Base-by-base conservation (phyloP, 2,113 vertebrate genomes). In the Melanostigma gelatinosum region DNA sequence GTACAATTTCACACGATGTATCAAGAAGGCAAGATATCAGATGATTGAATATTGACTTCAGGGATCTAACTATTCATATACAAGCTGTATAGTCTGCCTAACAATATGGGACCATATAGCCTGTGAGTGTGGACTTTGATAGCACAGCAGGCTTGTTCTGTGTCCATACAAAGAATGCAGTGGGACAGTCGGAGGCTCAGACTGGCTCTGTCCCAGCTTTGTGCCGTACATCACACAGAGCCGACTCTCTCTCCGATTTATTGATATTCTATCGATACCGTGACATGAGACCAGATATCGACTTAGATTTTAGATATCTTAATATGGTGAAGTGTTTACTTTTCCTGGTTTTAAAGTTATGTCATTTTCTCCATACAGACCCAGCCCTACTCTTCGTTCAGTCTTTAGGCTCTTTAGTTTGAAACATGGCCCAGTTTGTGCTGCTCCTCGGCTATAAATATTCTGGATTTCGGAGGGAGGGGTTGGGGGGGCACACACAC, bases 131-230 rank as follows among this genome's bases (percentile, higher is more conserved):
- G 22, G 50, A 27, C 36, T 63, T 50, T 72, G 55, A 65, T 72
- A 67, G 63, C 76, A 29, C 70, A 74, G 66, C 73, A 64, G 77
- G 40, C 72, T 79, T 74, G 75, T 77, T 29, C 29, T n/a, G n/a
- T n/a, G n/a, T n/a, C n/a, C n/a, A n/a, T n/a, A n/a, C n/a, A n/a
- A n/a, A n/a, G n/a, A n/a, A n/a, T 80, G 58, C 58, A 50, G 44
- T 44, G 72, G 64, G 80, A 79, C 86, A 83, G 79, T 42, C 75
- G 55, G 80, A 73, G 83, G 80, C 83, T 90, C 87, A 90, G 85
- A 89, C 82, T 50, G 84, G 77, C 84, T 87, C 85, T 86, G 88
- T 65, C 54, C 61, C 2, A 44, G 80, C 74, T 90, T 89, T 89
- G 82, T 77, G 79, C 83, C 20, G 67, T 36, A 60, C 76, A 58